Conservation (phyloP, 2,888 invertebrate genomes). For the Parnassius orleans region DNA sequence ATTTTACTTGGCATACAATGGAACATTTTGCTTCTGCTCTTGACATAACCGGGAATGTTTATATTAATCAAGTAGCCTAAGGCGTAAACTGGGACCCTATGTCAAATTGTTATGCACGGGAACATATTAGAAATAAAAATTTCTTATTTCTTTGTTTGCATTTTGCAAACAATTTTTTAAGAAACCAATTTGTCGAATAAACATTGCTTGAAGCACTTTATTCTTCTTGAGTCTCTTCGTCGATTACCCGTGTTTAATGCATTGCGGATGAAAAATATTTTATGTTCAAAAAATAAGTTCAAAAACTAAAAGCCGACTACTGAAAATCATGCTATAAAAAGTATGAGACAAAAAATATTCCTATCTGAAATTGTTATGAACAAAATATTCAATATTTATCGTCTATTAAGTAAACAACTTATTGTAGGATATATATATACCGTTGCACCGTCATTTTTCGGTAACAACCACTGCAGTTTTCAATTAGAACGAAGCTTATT, state of each 20-base stretch:
- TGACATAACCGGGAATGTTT: slow-evolving; percentile 12
- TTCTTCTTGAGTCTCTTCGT: too few species aligned
- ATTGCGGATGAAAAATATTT: neutral
- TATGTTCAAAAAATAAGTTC: neutral
- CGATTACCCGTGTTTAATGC: neutral
- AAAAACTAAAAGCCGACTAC: too few species aligned
- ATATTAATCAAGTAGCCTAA: slow-evolving; percentile 15
- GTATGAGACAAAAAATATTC: too few species aligned
- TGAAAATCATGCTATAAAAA: too few species aligned
- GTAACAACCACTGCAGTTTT: neutral
- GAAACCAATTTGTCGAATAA: slow-evolving; percentile 1
- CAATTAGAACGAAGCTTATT: too few species aligned
- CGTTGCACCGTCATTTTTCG: neutral
- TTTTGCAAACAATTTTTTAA: neutral
- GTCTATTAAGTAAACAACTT: too few species aligned
- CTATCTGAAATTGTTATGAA: neutral
- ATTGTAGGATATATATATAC: too few species aligned
- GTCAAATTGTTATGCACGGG: slow-evolving; percentile 4
- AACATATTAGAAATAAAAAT: slow-evolving; percentile 12
- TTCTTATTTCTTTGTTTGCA: slow-evolving; percentile 7
- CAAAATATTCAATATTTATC: too few species aligned
- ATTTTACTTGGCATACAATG: slow-evolving; percentile 1
- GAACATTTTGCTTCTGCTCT: slow-evolving; percentile 9
- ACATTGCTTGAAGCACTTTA: neutral
- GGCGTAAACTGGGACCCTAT: slow-evolving; percentile 6